Conservation (phyloP, 1,140 invertebrate species). For the Acromyrmex echinatior region DNA sequence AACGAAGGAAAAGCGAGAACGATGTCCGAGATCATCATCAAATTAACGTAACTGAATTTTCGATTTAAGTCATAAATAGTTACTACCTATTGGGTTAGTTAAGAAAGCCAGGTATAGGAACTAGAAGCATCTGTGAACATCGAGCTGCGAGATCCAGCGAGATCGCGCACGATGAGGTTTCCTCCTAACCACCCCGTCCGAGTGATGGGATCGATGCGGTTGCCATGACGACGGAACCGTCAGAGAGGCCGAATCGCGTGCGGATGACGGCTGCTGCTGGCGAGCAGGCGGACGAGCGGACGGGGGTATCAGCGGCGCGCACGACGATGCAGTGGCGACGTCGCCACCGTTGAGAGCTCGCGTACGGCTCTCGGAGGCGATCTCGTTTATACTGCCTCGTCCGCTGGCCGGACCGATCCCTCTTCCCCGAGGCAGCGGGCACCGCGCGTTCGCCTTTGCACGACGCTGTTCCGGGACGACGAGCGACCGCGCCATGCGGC, state of each 20-base stretch:
- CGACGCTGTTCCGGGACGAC: constrained; percentile 64
- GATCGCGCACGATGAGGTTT: constrained; percentile 38
- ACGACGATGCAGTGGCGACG: constrained; percentile 70
- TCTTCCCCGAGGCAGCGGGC: constrained; percentile 34
- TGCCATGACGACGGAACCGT: constrained; percentile 71
- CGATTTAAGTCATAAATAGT: neutral
- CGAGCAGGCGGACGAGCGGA: neutral
- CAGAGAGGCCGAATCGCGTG: constrained; percentile 69
- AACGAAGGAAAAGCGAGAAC: neutral
- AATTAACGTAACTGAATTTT: neutral
- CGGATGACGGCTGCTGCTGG: constrained; percentile 71
- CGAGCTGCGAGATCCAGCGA: constrained; percentile 18
- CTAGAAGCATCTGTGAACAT: neutral
- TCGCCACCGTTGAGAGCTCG: constrained; percentile 41
- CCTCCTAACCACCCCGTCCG: constrained; percentile 6
- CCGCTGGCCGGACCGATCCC: constrained; percentile 10
- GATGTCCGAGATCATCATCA: neutral
- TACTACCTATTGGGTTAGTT: neutral
- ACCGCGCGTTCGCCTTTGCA: constrained; percentile 47
- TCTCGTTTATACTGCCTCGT: constrained; percentile 33
- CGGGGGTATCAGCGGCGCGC: constrained; percentile 23
- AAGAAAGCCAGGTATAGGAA: no score
- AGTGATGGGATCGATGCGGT: constrained; percentile 73
- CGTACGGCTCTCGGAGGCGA: constrained; percentile 38
- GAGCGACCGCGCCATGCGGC: constrained; percentile 77